Evolutionary conservation across 2,888 invertebrate genomes (phyloP).

Genomic region (Anodontia alba): DNA sequence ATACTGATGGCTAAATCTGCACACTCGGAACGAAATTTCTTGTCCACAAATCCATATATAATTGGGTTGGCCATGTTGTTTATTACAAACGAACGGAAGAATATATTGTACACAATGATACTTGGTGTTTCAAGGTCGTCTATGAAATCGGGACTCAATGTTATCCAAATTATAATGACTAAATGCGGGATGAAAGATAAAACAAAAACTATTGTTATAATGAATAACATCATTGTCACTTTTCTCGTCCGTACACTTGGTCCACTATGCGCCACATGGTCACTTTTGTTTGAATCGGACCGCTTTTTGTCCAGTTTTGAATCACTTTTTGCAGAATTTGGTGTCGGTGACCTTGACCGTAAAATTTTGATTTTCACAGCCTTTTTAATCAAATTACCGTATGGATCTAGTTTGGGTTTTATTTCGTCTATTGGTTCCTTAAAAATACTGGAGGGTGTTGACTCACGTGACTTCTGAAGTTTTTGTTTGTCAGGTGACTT

Average conservation of each 20-base stretch:
- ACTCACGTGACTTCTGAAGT: conserved; percentile 12
- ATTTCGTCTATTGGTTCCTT: conserved; percentile 22
- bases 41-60: conserved; percentile 73
- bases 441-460: conserved; percentile 18
- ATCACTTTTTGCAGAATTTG: conserved; percentile 22
- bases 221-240: conserved; percentile 69
- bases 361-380: conserved; percentile 34
- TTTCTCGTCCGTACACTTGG: conserved; percentile 61
- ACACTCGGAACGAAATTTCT: conserved; percentile 68
- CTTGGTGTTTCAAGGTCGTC: conserved; percentile 42
- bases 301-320: conserved; percentile 30
- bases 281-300: conserved; percentile 31
- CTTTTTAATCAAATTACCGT: conserved; percentile 49
- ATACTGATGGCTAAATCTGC: conserved; percentile 27
- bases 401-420: conserved; percentile 45
- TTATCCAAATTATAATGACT: conserved; percentile 56
- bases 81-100: conserved; percentile 71
- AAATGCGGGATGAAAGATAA: conserved; percentile 71
- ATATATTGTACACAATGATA: conserved; percentile 60
- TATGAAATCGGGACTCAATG: conserved; percentile 51
- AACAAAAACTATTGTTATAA: conserved; percentile 70
- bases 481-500: background rate
- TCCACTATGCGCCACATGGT: conserved; percentile 39
- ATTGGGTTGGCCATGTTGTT: conserved; percentile 73
- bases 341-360: conserved; percentile 42